Conservation (phyloP, 92 coral and sea anemone species). For the Zoanthus sansibaricus region DNA sequence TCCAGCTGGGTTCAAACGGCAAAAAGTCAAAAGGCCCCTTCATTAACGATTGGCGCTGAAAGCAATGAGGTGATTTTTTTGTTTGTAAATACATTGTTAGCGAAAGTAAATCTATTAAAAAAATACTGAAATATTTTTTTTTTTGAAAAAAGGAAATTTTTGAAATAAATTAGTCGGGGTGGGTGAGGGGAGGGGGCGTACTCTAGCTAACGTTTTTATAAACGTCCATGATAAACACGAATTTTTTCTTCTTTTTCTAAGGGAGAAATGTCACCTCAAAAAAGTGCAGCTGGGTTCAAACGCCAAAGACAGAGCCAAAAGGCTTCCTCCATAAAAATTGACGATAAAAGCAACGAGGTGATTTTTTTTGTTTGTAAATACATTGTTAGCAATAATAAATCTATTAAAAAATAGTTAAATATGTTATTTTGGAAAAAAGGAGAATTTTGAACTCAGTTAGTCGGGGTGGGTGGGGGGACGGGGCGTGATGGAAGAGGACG, state of each 20-base stretch:
- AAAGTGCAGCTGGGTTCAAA: not conserved
- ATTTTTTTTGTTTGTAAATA: not conserved
- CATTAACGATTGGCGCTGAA: not conserved
- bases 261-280: conserved; percentile 10
- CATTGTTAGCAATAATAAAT: conserved; percentile 7
- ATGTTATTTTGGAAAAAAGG: too few species aligned
- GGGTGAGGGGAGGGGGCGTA: too few species aligned
- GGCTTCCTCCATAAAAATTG: not conserved
- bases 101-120: not conserved
- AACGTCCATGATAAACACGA: not conserved
- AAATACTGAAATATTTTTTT: not conserved
- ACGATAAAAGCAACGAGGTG: too few species aligned
- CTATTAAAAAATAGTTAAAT: not conserved
- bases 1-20: not conserved
- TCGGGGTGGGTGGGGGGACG: too few species aligned
- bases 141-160: too few species aligned
- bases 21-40: not conserved
- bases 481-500: too few species aligned
- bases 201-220: too few species aligned
- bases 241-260: not conserved
- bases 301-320: not conserved
- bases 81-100: not conserved
- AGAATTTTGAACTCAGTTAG: too few species aligned
- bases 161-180: too few species aligned
- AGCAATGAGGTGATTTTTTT: not conserved